Conservation (phyloP, 1,140 invertebrate species). For the Drosophila nigromelanica region DNA sequence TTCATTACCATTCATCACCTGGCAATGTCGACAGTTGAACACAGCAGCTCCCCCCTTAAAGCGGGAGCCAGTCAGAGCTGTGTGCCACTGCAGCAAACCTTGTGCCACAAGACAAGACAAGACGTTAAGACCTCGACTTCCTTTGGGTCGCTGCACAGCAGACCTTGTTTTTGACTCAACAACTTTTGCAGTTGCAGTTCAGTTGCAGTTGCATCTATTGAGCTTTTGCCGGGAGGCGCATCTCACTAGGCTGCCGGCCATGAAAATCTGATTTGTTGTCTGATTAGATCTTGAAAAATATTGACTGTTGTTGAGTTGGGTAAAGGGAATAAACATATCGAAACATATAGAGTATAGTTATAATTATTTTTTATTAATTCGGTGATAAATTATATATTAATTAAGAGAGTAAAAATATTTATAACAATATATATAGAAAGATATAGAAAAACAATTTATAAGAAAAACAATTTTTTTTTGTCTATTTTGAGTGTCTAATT, state of each 20-base stretch:
- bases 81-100: constrained; percentile 54
- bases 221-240: constrained; percentile 23
- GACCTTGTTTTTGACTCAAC: constrained; percentile 33
- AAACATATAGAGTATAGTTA: no score
- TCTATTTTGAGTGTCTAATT: no score
- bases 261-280: constrained; percentile 54
- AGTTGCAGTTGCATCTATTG: constrained; percentile 40
- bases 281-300: not conserved
- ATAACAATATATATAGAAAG: no score
- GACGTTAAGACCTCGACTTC: constrained; percentile 74
- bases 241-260: constrained; percentile 58
- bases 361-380: no score
- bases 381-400: no score
- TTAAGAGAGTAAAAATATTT: no score
- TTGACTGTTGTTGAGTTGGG: no score
- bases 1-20: constrained; percentile 82
- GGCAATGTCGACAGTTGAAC: constrained; percentile 45
- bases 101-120: constrained; percentile 61
- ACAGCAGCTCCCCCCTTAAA: not conserved
- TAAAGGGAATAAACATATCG: no score
- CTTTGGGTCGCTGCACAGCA: constrained; percentile 67
- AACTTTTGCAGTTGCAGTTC: constrained; percentile 20
- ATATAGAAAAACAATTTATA: no score
- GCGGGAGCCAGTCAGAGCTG: no score
- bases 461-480: no score